Percentiles rank a stretch among this genome's conserved stretches.
Conservation (phyloP, 2,797 vertebrate genomes). For the Gadopsis marmoratus region DNA sequence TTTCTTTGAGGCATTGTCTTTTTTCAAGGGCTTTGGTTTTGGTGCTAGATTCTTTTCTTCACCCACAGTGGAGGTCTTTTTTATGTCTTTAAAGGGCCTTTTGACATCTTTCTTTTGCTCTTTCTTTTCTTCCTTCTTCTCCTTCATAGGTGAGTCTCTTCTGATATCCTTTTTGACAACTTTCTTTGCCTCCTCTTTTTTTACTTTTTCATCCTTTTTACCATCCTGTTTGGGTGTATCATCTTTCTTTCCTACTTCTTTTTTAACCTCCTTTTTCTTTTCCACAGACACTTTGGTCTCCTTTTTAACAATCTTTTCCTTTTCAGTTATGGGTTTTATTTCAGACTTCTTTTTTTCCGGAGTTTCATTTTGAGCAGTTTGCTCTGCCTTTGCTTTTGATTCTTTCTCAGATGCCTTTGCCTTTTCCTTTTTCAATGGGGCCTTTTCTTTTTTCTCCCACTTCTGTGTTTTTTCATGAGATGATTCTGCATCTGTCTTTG, state of each 20-base stretch:
- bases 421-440: constrained; percentile 89
- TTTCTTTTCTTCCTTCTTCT: constrained; percentile 88
- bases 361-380: constrained; percentile 83
- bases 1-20: constrained; percentile 89
- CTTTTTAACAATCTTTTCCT: constrained; percentile 90
- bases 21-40: constrained; percentile 92
- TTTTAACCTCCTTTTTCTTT: constrained; percentile 92
- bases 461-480: constrained; percentile 88
- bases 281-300: constrained; percentile 89
- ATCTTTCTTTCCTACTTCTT: constrained; percentile 90
- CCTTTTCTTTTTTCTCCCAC: constrained; percentile 92
- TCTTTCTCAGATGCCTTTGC: constrained; percentile 88
- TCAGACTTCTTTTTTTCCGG: constrained; percentile 90
- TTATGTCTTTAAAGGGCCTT: constrained; percentile 89
- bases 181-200: constrained; percentile 90
- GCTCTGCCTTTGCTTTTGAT: constrained; percentile 84
- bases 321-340: constrained; percentile 88
- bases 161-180: constrained; percentile 89
- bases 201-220: constrained; percentile 90
- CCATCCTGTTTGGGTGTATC: constrained; percentile 86
- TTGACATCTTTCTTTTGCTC: constrained; percentile 92
- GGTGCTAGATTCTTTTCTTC: constrained; percentile 88
- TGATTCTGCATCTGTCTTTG: constrained; percentile 82
- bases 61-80: constrained; percentile 83
- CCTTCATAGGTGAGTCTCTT: constrained; percentile 90